Evolutionary conservation across 2,113 vertebrate species (phyloP), one percentile per base, ranked within the genome.

Genomic region (Cettia cetti): DNA sequence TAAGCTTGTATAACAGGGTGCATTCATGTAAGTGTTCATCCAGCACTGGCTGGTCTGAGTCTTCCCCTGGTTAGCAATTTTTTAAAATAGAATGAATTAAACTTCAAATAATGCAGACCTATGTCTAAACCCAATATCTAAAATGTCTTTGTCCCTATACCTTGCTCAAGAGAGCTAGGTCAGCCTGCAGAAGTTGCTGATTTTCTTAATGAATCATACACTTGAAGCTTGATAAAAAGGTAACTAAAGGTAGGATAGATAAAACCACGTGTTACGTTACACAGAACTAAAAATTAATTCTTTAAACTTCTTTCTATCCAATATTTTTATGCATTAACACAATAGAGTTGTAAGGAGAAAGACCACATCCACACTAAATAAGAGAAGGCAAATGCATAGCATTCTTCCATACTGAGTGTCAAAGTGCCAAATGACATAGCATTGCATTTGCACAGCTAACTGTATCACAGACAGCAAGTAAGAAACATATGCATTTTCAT

Each of bases 401-500:
- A n/a, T 66, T 22, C 22, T 45, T 65, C 31, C 44, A 45, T 0
- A 0, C 28, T n/a, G 24, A 40, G 31, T 47, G 45, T 61, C 53
- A 78, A 70, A 47, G 26, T 30, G 42, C 57, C 50, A 10, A 44
- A 13, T 86, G 53, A 89, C 12, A 52, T 68, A 47, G 42, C 24
- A 47, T 70, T 64, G 66, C 31, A 23, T 79, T 95, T 89, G 40
- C 30, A 33, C 40, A 82, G n/a, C 15, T 94, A 24, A 47, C 45
- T 86, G 69, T 96, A 72, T 77, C 52, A 89, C 45, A 89, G 61
- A 35, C 15, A 72, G 60, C 26, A 94, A 94, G 90, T 84, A 94
- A 74, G 13, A 90, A 97, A 82, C 63, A 64, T 27, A 69, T 6
- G 45, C 31, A 88, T 71, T 50, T 89, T 83, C 49, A 44, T 85